These are phyloP conservation scores for Tetrapedia diversipes DNA, from an alignment of 2,888 invertebrate species.

Conservation along the genomic window DNA sequence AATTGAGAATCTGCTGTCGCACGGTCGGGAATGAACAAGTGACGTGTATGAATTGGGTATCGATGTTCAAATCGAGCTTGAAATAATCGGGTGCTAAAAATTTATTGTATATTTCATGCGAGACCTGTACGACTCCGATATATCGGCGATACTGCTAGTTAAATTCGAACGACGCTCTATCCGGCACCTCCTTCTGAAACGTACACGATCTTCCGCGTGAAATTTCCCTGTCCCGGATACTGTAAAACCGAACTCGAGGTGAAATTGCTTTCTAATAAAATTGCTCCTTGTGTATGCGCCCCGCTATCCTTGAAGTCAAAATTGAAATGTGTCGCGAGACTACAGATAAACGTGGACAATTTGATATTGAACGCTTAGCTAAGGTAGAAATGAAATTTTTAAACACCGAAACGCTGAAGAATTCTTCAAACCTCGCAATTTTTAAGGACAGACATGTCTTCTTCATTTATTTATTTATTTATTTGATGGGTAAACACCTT, in stretches of 20 bases:
- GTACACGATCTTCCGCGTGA: neutral
- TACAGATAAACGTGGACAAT: no score
- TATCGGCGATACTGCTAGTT: constrained; percentile 44
- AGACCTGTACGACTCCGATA: constrained; percentile 16
- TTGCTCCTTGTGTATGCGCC: no score
- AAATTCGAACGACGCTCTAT: constrained; percentile 32
- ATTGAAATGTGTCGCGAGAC: no score
- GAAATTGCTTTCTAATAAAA: neutral
- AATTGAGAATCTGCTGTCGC: neutral
- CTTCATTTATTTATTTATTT: no score
- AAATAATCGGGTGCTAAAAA: constrained; percentile 43
- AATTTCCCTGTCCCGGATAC: neutral
- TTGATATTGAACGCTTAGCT: no score
- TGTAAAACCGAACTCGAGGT: constrained; percentile 8
- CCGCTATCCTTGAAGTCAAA: no score
- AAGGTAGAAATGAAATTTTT: no score
- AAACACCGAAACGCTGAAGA: no score
- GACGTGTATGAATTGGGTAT: constrained; percentile 20
- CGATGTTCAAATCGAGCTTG: constrained; percentile 19
- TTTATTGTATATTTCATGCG: constrained; percentile 34
- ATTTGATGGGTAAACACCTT: no score
- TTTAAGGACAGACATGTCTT: no score
- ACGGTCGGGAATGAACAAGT: constrained; percentile 24
- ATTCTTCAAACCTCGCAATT: no score
- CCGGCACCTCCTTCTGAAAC: constrained; percentile 6